A percentile compares a stretch with the other conserved stretches of the same genome.
Evolutionary conservation across 2,797 vertebrate genomes (phyloP).

Genomic region (Smutsia temminckii): DNA sequence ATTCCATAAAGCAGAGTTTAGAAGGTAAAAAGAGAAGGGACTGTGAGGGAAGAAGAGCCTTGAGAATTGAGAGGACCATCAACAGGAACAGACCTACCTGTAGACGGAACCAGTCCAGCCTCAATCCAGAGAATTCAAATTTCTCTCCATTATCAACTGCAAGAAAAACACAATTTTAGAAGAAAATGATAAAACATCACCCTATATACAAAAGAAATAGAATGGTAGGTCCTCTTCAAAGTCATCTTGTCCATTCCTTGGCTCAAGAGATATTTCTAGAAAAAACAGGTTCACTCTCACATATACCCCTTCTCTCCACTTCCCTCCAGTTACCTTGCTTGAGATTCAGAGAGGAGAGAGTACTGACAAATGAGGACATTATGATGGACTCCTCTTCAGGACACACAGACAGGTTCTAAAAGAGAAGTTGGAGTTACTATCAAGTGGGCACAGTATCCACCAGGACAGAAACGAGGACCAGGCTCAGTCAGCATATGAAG

Average conservation of each 20-base stretch:
- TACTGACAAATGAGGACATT: conserved; percentile 93
- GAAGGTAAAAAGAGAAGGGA: conserved; percentile 38
- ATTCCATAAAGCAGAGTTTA: conserved; percentile 5
- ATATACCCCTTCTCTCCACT: neutral
- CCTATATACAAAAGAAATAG: neutral
- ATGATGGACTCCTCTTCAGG: conserved; percentile 96
- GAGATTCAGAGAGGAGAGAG: conserved; percentile 89
- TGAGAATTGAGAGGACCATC: neutral
- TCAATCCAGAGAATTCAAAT: conserved; percentile 91
- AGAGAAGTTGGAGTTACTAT: neutral
- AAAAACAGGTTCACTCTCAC: neutral
- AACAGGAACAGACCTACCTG: conserved; percentile 86
- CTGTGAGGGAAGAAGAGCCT: neutral
- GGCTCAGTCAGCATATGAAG: neutral
- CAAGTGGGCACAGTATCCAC: neutral
- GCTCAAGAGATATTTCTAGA: conserved; percentile 18
- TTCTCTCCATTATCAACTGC: conserved; percentile 90
- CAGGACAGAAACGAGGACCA: neutral
- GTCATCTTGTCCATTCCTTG: neutral
- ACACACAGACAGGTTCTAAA: conserved; percentile 93
- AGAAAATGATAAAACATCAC: neutral
- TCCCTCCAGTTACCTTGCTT: conserved; percentile 89
- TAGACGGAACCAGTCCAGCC: conserved; percentile 95
- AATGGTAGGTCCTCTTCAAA: neutral
- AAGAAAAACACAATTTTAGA: neutral